Base-by-base conservation (phyloP, 2,797 vertebrate species). In the Gymnoscopelus microlampas region DNA sequence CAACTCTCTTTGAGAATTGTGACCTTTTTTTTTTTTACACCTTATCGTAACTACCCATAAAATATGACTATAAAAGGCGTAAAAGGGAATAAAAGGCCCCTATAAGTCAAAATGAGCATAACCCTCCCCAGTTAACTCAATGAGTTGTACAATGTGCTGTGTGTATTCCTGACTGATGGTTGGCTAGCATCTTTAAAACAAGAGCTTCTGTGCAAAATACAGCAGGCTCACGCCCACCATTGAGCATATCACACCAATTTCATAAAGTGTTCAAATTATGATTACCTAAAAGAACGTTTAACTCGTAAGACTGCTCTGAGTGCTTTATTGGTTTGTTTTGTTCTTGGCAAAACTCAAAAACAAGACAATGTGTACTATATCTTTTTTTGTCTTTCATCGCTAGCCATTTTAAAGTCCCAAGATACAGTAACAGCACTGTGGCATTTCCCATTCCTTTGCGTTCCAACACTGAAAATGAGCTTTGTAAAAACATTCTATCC, bases 31-130 rank as follows among this genome's bases (percentile, higher is more conserved):
- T 12, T 51, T 11, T 32, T 13, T 70, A 73, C 57, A 75, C 72
- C 54, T 76, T 78, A 72, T 80, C 77, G 66, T 69, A 84, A 85
- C 75, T 70, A 70, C 59, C 60, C 29, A 82, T 82, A 79, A 85
- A 82, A 82, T 68, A 67, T 39, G 54, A 32, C 66, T 53, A 76
- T 83, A 70, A 84, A 85, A 70, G 57, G 71, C 71, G 53, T 32
- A 73, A 72, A 76, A 10, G 39, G 70, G 60, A 66, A 73, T 60
- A 64, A 73, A 75, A 81, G 73, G 70, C 47, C 72, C 35, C 24
- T 10, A 10, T 44, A 53, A 73, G 76, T 79, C 64, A 70, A 71
- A 80, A 83, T 73, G 69, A 73, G 76, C 72, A 74, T 78, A 80
- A 82, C 76, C 74, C 65, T 63, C 26, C 58, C 68, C 62, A 66